A percentile compares a stretch with the other conserved stretches of the same genome.
phyloP scores from a whole-genome alignment of 2,888 invertebrate genomes.

The Nomada lathburiana region DNA sequence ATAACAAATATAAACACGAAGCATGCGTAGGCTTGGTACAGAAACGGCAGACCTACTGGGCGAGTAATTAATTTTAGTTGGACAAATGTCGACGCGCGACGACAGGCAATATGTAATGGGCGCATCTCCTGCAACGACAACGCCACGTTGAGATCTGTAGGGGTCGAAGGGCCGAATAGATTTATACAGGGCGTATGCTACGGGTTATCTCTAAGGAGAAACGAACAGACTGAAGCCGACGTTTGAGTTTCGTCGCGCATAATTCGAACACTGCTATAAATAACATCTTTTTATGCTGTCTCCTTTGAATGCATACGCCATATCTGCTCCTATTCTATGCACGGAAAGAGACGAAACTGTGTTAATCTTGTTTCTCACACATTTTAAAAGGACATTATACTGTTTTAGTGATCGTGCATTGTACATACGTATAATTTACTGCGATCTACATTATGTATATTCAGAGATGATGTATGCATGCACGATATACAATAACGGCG shows the following conservation, averaged over 20 bases:
- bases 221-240: constrained; percentile 28
- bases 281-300: constrained; percentile 73
- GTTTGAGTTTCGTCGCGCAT: constrained; percentile 43
- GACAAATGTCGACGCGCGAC: constrained; percentile 63
- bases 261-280: constrained; percentile 58
- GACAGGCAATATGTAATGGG: constrained; percentile 67
- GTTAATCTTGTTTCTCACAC: not conserved
- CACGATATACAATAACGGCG: too few species aligned
- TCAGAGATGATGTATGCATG: too few species aligned
- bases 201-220: constrained; percentile 30
- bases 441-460: too few species aligned
- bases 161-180: constrained; percentile 60
- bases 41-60: constrained; percentile 55
- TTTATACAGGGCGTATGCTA: constrained; percentile 53
- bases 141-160: constrained; percentile 56
- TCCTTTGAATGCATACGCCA: constrained; percentile 2
- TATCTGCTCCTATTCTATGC: not conserved
- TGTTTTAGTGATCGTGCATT: too few species aligned
- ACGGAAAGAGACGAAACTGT: not conserved
- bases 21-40: constrained; percentile 30
- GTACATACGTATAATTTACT: too few species aligned
- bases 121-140: constrained; percentile 60
- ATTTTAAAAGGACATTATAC: not conserved
- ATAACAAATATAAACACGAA: constrained; percentile 32
- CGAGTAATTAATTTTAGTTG: constrained; percentile 72